A percentile compares a stretch with the other conserved stretches of the same genome.
Evolutionary conservation across 2,888 invertebrate genomes (phyloP).

Genomic region (Andrena haemorrhoa): DNA sequence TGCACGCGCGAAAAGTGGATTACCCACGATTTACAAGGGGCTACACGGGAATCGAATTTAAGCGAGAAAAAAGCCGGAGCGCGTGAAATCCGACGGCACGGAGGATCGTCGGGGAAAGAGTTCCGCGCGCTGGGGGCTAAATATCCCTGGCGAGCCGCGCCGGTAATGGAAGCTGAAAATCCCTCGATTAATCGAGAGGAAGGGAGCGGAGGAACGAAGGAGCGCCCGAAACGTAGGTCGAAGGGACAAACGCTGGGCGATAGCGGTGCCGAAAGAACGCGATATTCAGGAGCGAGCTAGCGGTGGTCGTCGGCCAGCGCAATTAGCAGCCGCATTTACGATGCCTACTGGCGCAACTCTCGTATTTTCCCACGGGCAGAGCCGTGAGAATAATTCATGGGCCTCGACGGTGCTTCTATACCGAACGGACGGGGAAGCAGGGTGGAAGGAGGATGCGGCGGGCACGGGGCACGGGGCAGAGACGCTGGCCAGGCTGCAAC

Average conservation of each 20-base stretch:
- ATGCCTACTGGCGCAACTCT: slow-evolving; percentile 81
- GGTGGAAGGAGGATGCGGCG: slow-evolving; percentile 43
- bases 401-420: slow-evolving; percentile 73
- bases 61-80: slow-evolving; percentile 33
- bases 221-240: neutral
- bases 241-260: neutral
- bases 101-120: slow-evolving; percentile 21
- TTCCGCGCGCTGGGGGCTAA: neutral
- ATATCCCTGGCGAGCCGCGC: slow-evolving; percentile 18
- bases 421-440: slow-evolving; percentile 54
- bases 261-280: slow-evolving; percentile 34
- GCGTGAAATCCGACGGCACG: slow-evolving; percentile 34
- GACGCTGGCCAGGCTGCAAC: slow-evolving; percentile 42
- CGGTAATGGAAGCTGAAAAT: slow-evolving; percentile 50
- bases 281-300: slow-evolving; percentile 56
- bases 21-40: slow-evolving; percentile 48
- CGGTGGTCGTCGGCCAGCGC: slow-evolving; percentile 74
- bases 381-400: slow-evolving; percentile 84
- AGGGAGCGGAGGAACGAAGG: neutral
- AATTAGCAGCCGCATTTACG: slow-evolving; percentile 83
- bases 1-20: slow-evolving; percentile 46
- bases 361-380: slow-evolving; percentile 84
- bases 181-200: slow-evolving; percentile 53
- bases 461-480: neutral
- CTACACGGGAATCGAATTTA: slow-evolving; percentile 53